Evolutionary conservation across 2,113 vertebrate genomes (phyloP), one percentile per base, ranked within the genome.

Genomic region (Cololabis saira): DNA sequence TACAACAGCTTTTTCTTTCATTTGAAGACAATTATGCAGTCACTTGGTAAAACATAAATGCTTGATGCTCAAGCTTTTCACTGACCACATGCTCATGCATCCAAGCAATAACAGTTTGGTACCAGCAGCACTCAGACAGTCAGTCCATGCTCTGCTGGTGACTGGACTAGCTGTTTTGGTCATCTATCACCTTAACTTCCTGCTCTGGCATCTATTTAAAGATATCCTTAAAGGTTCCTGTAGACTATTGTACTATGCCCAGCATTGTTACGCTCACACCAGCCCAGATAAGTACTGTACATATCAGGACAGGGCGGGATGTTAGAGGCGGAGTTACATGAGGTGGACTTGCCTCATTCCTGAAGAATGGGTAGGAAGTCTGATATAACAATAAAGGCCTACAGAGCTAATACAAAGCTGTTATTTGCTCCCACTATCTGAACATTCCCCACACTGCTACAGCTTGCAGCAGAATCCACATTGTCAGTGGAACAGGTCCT

Each of bases 381-480:
- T 4, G 27, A 3, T 17, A 33, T 24, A 30, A 27, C 3, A 3
- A 21, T 19, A 50, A 13, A 49, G 21, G 21, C 7, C 24, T 17
- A 16, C 15, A n/a, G 22, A 53, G 7, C 14, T 53, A 16, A 41
- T 18, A 56, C 9, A 15, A n/a, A 17, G n/a, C 16, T 47, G 45
- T 41, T 3, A 18, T 33, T 53, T 37, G 5, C 8, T 11, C 6
- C 50, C 8, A 10, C 8, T 75, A 76, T 43, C 22, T 55, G 14
- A 67, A 45, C 13, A 80, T 40, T 37, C 8, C n/a, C 15, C 42
- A 54, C 6, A 78, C 0, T 40, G 47, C 57, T 15, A 41, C 9
- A 44, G 15, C 30, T 40, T 71, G 65, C 49, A 80, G 42, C 2
- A n/a, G 21, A n/a, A 78, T 22, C 40, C 60, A 78, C 1, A 27